These are phyloP conservation scores for Colius striatus DNA, from an alignment of 2,113 vertebrate species.

Conservation along the genomic window DNA sequence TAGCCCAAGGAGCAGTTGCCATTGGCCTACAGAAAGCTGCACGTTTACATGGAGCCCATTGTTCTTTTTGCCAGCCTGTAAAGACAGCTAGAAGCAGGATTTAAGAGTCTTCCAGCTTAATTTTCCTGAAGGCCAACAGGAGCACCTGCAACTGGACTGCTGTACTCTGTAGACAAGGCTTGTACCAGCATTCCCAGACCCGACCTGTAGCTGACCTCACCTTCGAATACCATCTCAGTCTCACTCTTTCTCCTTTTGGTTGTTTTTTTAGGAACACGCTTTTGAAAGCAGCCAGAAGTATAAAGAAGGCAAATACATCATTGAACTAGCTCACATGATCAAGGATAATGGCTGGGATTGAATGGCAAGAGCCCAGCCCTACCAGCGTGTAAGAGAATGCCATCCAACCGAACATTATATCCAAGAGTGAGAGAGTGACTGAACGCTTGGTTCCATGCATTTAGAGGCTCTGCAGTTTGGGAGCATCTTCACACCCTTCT, in stretches of 20 bases:
- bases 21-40: not conserved
- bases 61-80: not conserved
- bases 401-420: slow-evolving; percentile 79
- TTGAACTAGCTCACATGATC: slow-evolving; percentile 99
- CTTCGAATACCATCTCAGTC: fast-evolving
- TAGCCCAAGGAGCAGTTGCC: not conserved
- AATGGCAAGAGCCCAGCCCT: slow-evolving; percentile 54
- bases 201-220: fast-evolving
- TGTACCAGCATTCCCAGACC: not conserved
- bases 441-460: slow-evolving; percentile 82
- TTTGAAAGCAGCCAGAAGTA: slow-evolving; percentile 99
- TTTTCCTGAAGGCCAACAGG: not conserved
- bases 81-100: not conserved
- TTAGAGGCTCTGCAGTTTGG: slow-evolving; percentile 78
- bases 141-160: not conserved
- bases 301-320: slow-evolving; percentile 99
- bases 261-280: slow-evolving; percentile 88
- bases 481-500: slow-evolving; percentile 78
- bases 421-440: slow-evolving; percentile 82
- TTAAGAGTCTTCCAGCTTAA: not conserved
- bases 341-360: slow-evolving; percentile 99
- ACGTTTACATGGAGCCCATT: fast-evolving
- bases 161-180: not conserved
- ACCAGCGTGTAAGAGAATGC: slow-evolving; percentile 71
- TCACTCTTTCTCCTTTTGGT: not conserved